Conservation (phyloP, 2,888 invertebrate genomes). For the Chloroclysta siterata region DNA sequence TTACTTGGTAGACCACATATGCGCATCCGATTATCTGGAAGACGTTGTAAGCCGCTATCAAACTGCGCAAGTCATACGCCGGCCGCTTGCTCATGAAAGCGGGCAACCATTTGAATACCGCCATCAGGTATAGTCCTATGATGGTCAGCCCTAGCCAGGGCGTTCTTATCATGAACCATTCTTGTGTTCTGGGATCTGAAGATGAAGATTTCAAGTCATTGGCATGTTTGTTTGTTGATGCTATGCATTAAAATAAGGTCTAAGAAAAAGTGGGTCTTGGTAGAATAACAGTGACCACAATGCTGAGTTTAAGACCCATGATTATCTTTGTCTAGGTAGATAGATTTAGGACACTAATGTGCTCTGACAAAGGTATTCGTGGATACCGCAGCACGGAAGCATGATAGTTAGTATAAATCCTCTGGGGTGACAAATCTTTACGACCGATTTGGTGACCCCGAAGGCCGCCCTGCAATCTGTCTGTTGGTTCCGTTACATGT, state of each 20-base stretch:
- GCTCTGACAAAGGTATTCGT: neutral
- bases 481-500: too few relatives aligned
- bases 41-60: conserved; percentile 88
- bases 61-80: conserved; percentile 86
- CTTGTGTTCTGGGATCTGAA: conserved; percentile 86
- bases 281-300: too few relatives aligned
- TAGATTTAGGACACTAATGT: too few relatives aligned
- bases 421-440: too few relatives aligned
- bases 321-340: too few relatives aligned
- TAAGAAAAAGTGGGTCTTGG: too few relatives aligned
- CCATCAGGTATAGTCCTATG: conserved; percentile 86
- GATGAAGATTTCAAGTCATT: neutral
- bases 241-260: too few relatives aligned
- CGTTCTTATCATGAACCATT: conserved; percentile 88
- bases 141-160: conserved; percentile 87
- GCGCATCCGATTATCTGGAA: conserved; percentile 87
- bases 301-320: too few relatives aligned
- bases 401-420: neutral
- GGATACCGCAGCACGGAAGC: neutral
- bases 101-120: conserved; percentile 89
- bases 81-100: conserved; percentile 87
- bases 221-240: too few relatives aligned
- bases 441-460: too few relatives aligned
- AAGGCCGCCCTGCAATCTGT: too few relatives aligned
- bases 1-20: conserved; percentile 86